Percentiles rank a stretch among this genome's conserved stretches.
Evolutionary conservation across 1,140 invertebrate species (phyloP).

Genomic region (Microplitis mediator): DNA sequence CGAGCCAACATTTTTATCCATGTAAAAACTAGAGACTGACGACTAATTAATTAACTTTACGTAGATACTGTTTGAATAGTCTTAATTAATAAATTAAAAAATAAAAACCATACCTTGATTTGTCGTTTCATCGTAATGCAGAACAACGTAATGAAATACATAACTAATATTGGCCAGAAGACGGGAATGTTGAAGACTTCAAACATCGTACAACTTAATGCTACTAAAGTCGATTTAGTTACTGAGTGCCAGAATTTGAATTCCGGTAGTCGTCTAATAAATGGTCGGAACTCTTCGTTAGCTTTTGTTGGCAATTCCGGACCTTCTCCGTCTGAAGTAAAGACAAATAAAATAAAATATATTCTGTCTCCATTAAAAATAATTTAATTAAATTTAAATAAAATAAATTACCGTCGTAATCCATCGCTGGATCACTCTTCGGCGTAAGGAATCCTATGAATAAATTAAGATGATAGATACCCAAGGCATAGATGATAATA

Average conservation of each 20-base stretch:
- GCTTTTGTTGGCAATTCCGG: slow-evolving; percentile 91
- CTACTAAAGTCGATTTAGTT: slow-evolving; percentile 92
- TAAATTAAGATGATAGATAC: slow-evolving; percentile 98
- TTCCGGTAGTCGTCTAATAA: slow-evolving; percentile 96
- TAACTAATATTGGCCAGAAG: slow-evolving; percentile 99
- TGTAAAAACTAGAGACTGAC: too few species aligned
- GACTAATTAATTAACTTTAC: too few species aligned
- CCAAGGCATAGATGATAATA: slow-evolving; percentile 97
- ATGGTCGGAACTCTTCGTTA: slow-evolving; percentile 98
- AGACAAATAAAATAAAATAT: not conserved
- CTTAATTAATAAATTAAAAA: not conserved
- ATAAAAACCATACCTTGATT: slow-evolving; percentile 81
- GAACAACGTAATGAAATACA: slow-evolving; percentile 98
- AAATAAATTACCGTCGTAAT: slow-evolving; percentile 78
- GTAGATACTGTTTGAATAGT: too few species aligned
- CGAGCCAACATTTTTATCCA: too few species aligned
- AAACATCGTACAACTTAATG: slow-evolving; percentile 93
- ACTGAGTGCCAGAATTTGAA: slow-evolving; percentile 99
- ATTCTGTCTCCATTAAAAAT: too few species aligned
- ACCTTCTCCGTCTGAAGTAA: slow-evolving; percentile 74
- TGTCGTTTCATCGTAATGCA: slow-evolving; percentile 99
- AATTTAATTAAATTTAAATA: too few species aligned
- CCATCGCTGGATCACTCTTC: slow-evolving; percentile 96
- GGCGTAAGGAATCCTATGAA: slow-evolving; percentile 99
- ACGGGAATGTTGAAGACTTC: slow-evolving; percentile 99